Conservation (phyloP, 2,113 vertebrate species). For the Lonchura striata region DNA sequence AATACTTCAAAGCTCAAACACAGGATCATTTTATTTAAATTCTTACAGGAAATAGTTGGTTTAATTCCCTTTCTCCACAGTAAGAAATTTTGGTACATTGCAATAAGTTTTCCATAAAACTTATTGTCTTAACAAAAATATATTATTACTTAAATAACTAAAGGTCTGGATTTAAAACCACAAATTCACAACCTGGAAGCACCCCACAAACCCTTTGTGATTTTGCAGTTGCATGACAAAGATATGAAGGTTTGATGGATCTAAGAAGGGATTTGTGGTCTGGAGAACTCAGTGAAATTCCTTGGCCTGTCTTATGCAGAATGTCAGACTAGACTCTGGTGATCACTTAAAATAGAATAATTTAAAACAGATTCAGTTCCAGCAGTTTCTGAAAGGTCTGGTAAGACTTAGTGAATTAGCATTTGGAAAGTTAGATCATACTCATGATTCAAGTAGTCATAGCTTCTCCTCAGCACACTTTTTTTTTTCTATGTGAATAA, state of each 20-base stretch:
- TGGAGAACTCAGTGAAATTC: conserved; percentile 46
- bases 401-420: conserved; percentile 34
- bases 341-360: conserved; percentile 59
- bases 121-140: not conserved
- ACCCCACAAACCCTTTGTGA: not conserved
- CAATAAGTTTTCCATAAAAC: not conserved
- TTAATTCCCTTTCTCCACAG: not conserved
- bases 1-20: not conserved
- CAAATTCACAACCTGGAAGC: conserved; percentile 25
- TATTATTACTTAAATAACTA: not conserved
- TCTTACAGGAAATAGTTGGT: not conserved
- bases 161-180: not conserved
- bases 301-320: conserved; percentile 29
- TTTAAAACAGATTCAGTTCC: conserved; percentile 52
- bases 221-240: conserved; percentile 36
- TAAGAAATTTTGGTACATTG: not conserved
- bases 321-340: conserved; percentile 25
- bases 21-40: not conserved
- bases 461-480: not conserved
- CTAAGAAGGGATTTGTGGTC: conserved; percentile 46
- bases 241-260: not conserved
- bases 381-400: conserved; percentile 52
- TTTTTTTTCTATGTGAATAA: not conserved
- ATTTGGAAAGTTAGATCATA: conserved; percentile 34
- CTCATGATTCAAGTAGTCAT: not conserved